Base-by-base conservation (phyloP, 1,140 invertebrate genomes). In the Procambarus clarkii region DNA sequence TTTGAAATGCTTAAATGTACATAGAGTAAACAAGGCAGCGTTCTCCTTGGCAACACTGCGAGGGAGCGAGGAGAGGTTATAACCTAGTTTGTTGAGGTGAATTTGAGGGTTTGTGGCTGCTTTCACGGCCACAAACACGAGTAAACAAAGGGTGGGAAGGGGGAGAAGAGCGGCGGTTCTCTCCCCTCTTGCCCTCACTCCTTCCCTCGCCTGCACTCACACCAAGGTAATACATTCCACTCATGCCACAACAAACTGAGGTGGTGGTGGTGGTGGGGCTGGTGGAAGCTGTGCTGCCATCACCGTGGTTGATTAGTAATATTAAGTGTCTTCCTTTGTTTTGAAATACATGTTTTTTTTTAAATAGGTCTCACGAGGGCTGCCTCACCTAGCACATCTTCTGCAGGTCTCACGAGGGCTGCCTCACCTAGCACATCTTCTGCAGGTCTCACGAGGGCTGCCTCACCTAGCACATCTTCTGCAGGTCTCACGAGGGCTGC, bases 21-120 rank as follows among this genome's bases (percentile, higher is more conserved):
- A 64, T 5, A 34, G 24, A 34, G 34, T 74, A 11, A 74, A 34
- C n/a, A 9, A 3, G 3, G 45, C 2, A 8, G 48, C 0, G 13
- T 54, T 7, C 18, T 45, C 48, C 60, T 44, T 89, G 88, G 88
- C 80, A 89, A 77, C 88, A 54, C 88, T 89, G 88, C 18, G 44
- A 48, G 64, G 77, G 54, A 83, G 18, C 46, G 54, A 60, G 74
- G 88, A 91, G 88, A 91, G 88, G 88, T 91, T 91, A 85, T 91
- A 91, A 91, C 88, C 88, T 69, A 91, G 88, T 91, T 91, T 91
- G 88, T 91, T 78, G 88, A 91, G 88, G 88, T 91, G 88, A 91
- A 91, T 85, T 91, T 85, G 88, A 91, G 88, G 88, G 88, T 50
- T 60, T 85, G 88, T 83, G 88, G 88, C 78, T 91, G 88, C 88